Evolutionary conservation across 2,797 vertebrate species (phyloP).

Genomic region (Fratercula arctica): DNA sequence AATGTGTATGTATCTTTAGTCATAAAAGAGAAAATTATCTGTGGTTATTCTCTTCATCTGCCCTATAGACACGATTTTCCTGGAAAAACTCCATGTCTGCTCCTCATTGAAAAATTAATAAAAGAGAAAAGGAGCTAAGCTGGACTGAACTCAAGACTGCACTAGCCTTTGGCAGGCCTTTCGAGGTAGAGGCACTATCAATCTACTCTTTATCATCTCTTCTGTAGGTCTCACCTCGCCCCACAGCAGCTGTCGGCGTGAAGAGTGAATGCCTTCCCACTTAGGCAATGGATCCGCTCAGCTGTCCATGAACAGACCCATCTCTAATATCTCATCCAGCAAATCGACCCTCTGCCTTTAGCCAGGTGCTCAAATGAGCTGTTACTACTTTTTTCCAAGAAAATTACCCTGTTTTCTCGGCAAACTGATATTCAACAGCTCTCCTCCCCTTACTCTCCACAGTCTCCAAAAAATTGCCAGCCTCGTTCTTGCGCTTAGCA

Average conservation of each 20-base stretch:
- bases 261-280: not conserved
- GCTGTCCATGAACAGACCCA: not conserved
- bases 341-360: not conserved
- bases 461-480: not conserved
- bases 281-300: not conserved
- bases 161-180: not conserved
- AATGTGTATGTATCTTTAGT: not conserved
- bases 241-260: not conserved
- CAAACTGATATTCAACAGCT: not conserved
- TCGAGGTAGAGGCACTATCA: not conserved
- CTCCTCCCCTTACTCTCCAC: not conserved
- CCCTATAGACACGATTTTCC: not conserved
- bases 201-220: not conserved
- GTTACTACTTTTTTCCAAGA: not conserved
- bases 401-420: not conserved
- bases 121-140: not conserved
- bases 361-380: not conserved
- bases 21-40: not conserved
- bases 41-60: not conserved
- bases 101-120: not conserved
- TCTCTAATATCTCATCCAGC: not conserved
- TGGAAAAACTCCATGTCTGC: not conserved
- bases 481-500: not conserved
- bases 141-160: not conserved
- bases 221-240: not conserved